Percentiles rank a stretch among this genome's conserved stretches.
Evolutionary conservation across 2,113 vertebrate species (phyloP).

Genomic region (Thunnus maccoyii): DNA sequence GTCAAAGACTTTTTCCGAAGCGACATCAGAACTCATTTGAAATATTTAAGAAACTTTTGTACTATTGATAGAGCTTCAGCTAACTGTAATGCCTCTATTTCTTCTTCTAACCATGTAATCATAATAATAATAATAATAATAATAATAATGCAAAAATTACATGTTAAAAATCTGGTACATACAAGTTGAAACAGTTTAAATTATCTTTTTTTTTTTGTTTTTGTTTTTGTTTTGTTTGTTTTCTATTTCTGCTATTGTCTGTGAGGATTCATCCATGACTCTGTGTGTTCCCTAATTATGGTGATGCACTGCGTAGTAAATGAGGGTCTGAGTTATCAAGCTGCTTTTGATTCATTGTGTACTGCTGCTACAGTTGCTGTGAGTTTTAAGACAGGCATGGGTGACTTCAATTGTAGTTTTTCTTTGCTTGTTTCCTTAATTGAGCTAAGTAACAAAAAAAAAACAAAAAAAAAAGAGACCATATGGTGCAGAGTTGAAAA

Average conservation of each 20-base stretch:
- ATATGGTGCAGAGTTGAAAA: slow-evolving; percentile 1
- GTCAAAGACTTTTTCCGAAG: too few species aligned
- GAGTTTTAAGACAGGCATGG: slow-evolving; percentile 25
- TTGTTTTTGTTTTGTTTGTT: not conserved
- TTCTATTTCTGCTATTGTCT: slow-evolving; percentile 18
- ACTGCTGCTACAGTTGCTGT: not conserved
- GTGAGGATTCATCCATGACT: slow-evolving; percentile 14
- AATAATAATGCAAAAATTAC: not conserved
- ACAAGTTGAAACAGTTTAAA: not conserved
- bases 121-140: not conserved
- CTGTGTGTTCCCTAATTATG: slow-evolving; percentile 44
- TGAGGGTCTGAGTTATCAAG: slow-evolving; percentile 40
- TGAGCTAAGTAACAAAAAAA: slow-evolving; percentile 7
- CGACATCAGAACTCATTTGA: too few species aligned
- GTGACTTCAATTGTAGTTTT: slow-evolving; percentile 33
- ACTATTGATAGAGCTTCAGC: too few species aligned
- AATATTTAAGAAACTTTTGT: too few species aligned
- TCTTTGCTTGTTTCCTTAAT: slow-evolving; percentile 50
- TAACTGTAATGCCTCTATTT: not conserved
- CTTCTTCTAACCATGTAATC: not conserved
- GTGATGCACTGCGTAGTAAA: slow-evolving; percentile 33
- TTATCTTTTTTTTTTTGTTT: not conserved
- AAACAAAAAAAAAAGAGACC: not conserved
- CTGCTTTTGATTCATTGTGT: slow-evolving; percentile 47
- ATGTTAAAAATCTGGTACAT: not conserved